Base-by-base conservation (phyloP, 2,888 invertebrate genomes). In the Microplitis manilae region DNA sequence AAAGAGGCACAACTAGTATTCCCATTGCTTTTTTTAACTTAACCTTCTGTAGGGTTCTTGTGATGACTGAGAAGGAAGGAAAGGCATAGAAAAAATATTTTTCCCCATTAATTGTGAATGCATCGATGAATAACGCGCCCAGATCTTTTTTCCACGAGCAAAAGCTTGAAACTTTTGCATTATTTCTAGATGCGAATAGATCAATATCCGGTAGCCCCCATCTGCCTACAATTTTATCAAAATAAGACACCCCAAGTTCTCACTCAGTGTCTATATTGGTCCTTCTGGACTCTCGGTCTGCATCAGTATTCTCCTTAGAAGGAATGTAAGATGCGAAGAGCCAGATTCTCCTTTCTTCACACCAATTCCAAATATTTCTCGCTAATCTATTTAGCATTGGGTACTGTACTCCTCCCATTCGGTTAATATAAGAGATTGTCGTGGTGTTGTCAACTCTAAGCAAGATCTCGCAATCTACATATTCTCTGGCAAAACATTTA, bases 101-200 rank as follows among this genome's bases (percentile, higher is more conserved):
- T 4, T n/a, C 59, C 77, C 79, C 79, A 8, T 72, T 9, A 5
- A 81, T 6, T 8, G 85, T 83, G 68, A 85, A 85, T 1, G 83
- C 84, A 73, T 85, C 84, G 7, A 83, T 76, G 15, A 76, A 68
- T 38, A 76, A 38, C 6, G 83, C 75, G 4, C 76, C 78, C 13
- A 83, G 80, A 65, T 84, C 83, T 72, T 76, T 75, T 6, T 68
- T 59, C 82, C 84, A 85, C 5, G 85, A 85, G 38, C 84, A 69
- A 62, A 79, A 84, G 38, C 65, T 79, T 59, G 68, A 64, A 75
- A 85, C 85, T 79, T 85, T 84, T 6, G 68, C 70, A 71, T 86
- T 86, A 38, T 69, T 30, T 20, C 80, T 62, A 15, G 79, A 78
- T 5, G 83, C 84, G 77, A 85, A 86, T 8, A 84, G 62, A 67